These are phyloP conservation scores for Rhinichthys osculus DNA, from an alignment of 2,797 vertebrate species.

Conservation along the genomic window DNA sequence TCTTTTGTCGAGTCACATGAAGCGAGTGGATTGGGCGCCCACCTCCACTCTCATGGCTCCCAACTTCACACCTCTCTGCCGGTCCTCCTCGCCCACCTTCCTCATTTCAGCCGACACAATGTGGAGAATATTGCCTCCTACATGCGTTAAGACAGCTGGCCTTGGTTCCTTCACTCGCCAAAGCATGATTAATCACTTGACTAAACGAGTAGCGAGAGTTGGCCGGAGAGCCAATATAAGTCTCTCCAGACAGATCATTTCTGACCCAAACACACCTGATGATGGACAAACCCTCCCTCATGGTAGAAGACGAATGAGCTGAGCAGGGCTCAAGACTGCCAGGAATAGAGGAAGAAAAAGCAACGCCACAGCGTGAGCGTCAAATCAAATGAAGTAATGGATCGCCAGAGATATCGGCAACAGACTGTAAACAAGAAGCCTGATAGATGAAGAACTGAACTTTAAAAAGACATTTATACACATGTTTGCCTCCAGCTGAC, in stretches of 20 bases:
- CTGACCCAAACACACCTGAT: slow-evolving; percentile 69
- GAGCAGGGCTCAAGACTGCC: slow-evolving; percentile 40
- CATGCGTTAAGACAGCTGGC: slow-evolving; percentile 71
- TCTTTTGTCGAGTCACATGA: slow-evolving; percentile 64
- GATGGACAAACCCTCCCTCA: slow-evolving; percentile 65
- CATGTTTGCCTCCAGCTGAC: slow-evolving; percentile 71
- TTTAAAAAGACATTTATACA: slow-evolving; percentile 72
- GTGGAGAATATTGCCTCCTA: slow-evolving; percentile 69
- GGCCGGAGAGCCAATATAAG: slow-evolving; percentile 72
- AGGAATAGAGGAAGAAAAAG: slow-evolving; percentile 41
- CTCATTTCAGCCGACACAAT: slow-evolving; percentile 65
- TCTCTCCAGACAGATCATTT: slow-evolving; percentile 70
- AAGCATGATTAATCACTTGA: slow-evolving; percentile 81
- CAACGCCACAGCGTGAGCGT: slow-evolving; percentile 45
- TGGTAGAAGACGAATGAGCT: slow-evolving; percentile 50
- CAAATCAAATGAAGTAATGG: slow-evolving; percentile 75
- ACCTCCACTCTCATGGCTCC: slow-evolving; percentile 60
- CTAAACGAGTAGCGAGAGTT: slow-evolving; percentile 75
- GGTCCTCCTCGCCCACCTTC: slow-evolving; percentile 61
- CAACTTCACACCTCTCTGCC: slow-evolving; percentile 62
- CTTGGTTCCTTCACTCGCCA: slow-evolving; percentile 72
- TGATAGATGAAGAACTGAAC: slow-evolving; percentile 66
- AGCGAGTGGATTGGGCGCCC: slow-evolving; percentile 61
- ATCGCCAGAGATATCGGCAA: slow-evolving; percentile 71
- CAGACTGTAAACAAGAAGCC: slow-evolving; percentile 72